phyloP scores from a whole-genome alignment of 2,888 invertebrate genomes.

The Himalopsyche tibetana region DNA sequence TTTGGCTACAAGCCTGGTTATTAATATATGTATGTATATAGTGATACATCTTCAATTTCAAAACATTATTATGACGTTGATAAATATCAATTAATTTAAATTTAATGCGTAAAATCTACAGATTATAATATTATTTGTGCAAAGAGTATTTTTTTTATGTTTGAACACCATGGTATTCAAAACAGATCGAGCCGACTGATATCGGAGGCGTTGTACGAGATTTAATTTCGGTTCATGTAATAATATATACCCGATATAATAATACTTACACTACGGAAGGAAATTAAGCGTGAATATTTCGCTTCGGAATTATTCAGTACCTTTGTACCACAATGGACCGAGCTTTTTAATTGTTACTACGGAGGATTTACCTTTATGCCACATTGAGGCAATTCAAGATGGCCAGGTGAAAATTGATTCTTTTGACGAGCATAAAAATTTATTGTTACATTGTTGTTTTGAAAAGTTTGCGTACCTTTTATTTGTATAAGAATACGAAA shows the following conservation, averaged over 20 bases:
- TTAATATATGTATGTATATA: no score
- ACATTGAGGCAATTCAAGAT: slow-evolving; percentile 32
- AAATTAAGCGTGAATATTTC: slow-evolving; percentile 60
- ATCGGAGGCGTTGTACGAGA: slow-evolving; percentile 60
- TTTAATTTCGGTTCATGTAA: slow-evolving; percentile 56
- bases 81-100: no score
- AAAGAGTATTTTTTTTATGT: not conserved
- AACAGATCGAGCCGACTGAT: not conserved
- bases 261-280: slow-evolving; percentile 20
- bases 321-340: not conserved
- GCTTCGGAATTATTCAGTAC: slow-evolving; percentile 47
- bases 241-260: slow-evolving; percentile 40
- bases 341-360: not conserved
- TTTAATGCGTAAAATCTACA: no score
- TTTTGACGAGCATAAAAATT: slow-evolving; percentile 6
- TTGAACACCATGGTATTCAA: not conserved
- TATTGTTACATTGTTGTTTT: not conserved
- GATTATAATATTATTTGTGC: no score
- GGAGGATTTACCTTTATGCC: slow-evolving; percentile 8
- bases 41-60: no score
- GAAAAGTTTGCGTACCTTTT: not conserved
- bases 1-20: no score
- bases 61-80: no score
- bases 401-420: slow-evolving; percentile 41
- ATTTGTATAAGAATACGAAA: slow-evolving; percentile 6